Percentiles rank a stretch among this genome's conserved stretches.
Evolutionary conservation across 1,140 invertebrate genomes (phyloP).

Genomic region (Dysdera silvatica): DNA sequence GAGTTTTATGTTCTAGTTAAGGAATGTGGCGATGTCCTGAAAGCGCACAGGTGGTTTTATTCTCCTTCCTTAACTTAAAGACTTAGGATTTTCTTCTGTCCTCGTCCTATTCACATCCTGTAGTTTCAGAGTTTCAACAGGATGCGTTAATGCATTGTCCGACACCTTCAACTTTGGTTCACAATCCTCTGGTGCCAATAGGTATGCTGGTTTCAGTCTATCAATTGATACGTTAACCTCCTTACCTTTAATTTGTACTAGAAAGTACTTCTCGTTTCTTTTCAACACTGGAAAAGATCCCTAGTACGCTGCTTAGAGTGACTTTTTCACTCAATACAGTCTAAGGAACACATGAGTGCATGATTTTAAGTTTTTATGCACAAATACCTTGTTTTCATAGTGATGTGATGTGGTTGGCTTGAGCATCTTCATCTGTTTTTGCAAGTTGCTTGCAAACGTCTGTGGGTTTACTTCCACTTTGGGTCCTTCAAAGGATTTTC

Average conservation of each 20-base stretch:
- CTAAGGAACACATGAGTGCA: background rate
- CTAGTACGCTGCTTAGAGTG: background rate
- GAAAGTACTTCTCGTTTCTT: background rate
- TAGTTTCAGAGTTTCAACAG: too few species aligned
- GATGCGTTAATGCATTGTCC: too few species aligned
- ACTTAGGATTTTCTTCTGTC: too few species aligned
- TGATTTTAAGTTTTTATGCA: background rate
- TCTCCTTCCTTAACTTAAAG: too few species aligned
- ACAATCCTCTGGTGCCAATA: background rate
- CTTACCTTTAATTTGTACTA: background rate
- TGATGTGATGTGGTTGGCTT: background rate
- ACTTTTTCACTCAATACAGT: background rate
- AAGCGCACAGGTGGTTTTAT: too few species aligned
- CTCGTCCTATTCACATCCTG: too few species aligned
- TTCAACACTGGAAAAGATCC: background rate
- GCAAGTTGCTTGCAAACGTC: background rate
- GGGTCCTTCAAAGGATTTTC: background rate
- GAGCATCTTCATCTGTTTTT: background rate
- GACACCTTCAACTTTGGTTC: too few species aligned
- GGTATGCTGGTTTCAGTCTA: background rate
- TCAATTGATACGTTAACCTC: background rate
- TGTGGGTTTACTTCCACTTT: background rate
- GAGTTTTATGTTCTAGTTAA: too few species aligned
- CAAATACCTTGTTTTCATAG: background rate
- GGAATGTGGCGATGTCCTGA: too few species aligned